Evolutionary conservation across 1,140 invertebrate species (phyloP).

Genomic region (Gryllus bimaculatus): DNA sequence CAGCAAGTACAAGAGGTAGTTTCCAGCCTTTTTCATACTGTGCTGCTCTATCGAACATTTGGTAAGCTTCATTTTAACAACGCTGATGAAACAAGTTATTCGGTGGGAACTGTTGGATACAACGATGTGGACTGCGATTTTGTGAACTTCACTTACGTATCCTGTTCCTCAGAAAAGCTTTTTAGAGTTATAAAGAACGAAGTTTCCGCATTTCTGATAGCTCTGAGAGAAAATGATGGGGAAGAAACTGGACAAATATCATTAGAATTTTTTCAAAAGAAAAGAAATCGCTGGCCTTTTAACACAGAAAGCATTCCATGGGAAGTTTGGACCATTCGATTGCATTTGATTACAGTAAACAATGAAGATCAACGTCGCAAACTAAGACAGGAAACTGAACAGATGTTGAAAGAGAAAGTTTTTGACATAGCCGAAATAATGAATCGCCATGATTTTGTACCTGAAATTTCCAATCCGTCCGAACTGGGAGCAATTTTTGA

Average conservation of each 20-base stretch:
- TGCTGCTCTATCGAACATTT: constrained; percentile 86
- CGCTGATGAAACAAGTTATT: constrained; percentile 71
- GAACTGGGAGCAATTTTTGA: constrained; percentile 92
- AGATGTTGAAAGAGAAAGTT: constrained; percentile 84
- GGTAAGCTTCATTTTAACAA: constrained; percentile 93
- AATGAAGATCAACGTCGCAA: constrained; percentile 82
- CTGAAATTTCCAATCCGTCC: constrained; percentile 85
- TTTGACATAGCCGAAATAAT: constrained; percentile 89
- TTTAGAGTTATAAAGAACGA: constrained; percentile 65
- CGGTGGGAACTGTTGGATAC: constrained; percentile 87
- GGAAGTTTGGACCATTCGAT: constrained; percentile 92
- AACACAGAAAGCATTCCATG: constrained; percentile 83
- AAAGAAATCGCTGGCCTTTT: constrained; percentile 79
- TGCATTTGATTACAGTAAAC: constrained; percentile 77
- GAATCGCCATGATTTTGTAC: constrained; percentile 89
- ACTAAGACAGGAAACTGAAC: constrained; percentile 80
- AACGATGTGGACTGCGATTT: constrained; percentile 95
- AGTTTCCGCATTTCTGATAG: constrained; percentile 77
- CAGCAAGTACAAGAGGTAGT: constrained; percentile 91
- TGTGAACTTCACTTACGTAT: constrained; percentile 91
- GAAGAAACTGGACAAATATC: constrained; percentile 75
- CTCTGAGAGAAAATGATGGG: constrained; percentile 63
- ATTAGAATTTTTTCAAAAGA: constrained; percentile 90
- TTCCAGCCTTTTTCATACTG: constrained; percentile 87
- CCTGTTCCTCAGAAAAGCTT: constrained; percentile 74